Evolutionary conservation across 2,797 vertebrate genomes (phyloP), one percentile per base, ranked within the genome.

Genomic region (Molothrus aeneus): DNA sequence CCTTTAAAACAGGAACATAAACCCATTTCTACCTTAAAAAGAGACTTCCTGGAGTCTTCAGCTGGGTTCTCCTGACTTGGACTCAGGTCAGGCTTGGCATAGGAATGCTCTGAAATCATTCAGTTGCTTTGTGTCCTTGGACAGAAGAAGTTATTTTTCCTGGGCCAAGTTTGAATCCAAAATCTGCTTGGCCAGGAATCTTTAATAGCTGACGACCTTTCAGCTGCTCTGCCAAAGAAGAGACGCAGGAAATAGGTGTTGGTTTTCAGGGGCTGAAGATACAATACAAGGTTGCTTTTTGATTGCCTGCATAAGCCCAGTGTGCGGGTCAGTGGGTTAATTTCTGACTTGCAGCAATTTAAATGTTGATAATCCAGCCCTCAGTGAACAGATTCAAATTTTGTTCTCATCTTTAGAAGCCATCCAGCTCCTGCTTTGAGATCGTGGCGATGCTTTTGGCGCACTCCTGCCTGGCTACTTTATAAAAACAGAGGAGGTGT

Each of bases 91-190:
- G 65, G 38, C 54, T 92, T 92, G 75, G 87, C 91, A 88, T 0
- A 1, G 69, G 53, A 90, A 45, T 5, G 13, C 72, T 88, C 70
- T 90, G 85, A 90, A 95, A 78, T 87, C 5, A 80, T 69, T 88
- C 42, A 60, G 31, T 61, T 86, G 65, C 80, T 91, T 80, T 60
- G 22, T 69, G 82, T 80, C 89, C 84, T 92, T 91, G 78, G 92
- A 75, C 28, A 84, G 70, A 80, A 86, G 31, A 9, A 69, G 56
- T 63, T 51, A 26, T 73, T 88, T 65, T 92, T 89, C 25, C 47
- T 81, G 56, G 80, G n/a, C 86, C 56, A 79, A 86, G 57, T 92
- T 63, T 63, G 32, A 84, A 70, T 91, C 28, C 40, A 69, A 84
- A 93, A 31, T 56, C 36, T 66, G 38, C 51, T 86, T 94, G 66